Conservation (phyloP, 23 tunicate genomes). For the Trididemnum clinides region DNA sequence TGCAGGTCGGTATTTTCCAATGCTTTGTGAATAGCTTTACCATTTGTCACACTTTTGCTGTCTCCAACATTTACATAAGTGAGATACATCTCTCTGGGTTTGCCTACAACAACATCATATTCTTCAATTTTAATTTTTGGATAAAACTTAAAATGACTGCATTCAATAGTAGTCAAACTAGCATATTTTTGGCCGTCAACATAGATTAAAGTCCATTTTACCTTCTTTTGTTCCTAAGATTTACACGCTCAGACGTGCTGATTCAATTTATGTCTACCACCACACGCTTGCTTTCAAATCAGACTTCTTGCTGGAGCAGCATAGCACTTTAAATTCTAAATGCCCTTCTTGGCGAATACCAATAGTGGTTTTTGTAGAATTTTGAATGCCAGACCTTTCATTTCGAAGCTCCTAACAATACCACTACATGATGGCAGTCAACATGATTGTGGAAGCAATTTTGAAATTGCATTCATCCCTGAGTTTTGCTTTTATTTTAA, state of each 20-base stretch:
- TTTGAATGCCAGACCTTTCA: no score
- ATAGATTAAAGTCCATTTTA: no score
- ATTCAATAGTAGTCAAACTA: conserved; percentile 3
- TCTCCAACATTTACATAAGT: conserved; percentile 8
- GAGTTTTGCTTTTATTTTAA: conserved; percentile 10
- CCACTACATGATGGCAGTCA: no score
- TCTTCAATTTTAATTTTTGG: conserved; percentile 11
- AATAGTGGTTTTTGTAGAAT: no score
- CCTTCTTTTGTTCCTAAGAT: no score
- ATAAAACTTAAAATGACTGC: background rate
- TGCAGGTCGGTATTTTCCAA: conserved; percentile 10
- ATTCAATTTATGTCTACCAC: no score
- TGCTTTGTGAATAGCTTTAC: conserved; percentile 5
- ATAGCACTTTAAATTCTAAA: no score
- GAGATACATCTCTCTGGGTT: conserved; percentile 25
- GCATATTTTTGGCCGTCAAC: conserved; percentile 39
- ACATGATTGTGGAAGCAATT: conserved; percentile 1
- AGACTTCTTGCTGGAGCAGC: no score
- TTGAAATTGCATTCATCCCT: background rate
- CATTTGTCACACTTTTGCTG: conserved; percentile 17
- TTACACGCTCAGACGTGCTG: no score
- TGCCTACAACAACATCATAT: conserved; percentile 18
- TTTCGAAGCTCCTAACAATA: no score
- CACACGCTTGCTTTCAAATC: no score
- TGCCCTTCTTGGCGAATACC: no score